phyloP scores from a whole-genome alignment of 2,113 vertebrate species.

The Melanerpes aurifrons region DNA sequence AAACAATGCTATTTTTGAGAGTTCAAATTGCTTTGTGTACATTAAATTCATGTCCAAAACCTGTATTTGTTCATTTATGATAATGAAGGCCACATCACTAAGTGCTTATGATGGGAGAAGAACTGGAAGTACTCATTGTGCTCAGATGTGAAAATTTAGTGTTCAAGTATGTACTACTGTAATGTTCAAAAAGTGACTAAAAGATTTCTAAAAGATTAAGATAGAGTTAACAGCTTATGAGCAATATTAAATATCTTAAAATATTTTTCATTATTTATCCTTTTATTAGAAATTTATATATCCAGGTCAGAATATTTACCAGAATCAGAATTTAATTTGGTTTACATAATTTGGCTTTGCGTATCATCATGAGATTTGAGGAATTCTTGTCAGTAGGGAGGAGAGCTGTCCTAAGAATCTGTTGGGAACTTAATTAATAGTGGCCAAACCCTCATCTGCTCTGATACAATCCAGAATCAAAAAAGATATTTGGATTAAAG shows the following conservation, averaged over 20 bases:
- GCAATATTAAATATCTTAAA: background rate
- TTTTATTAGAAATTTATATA: background rate
- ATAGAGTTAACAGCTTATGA: background rate
- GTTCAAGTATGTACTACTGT: background rate
- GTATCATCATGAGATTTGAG: background rate
- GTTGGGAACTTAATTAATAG: background rate
- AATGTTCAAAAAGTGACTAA: background rate
- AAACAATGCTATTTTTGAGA: background rate
- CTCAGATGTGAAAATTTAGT: background rate
- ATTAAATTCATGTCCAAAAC: background rate
- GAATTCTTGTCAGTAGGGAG: background rate
- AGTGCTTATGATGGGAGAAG: background rate
- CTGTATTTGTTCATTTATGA: background rate
- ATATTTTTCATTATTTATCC: background rate
- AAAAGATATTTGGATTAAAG: background rate
- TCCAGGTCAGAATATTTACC: background rate
- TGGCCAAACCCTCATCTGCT: background rate
- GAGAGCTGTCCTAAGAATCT: background rate
- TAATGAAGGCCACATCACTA: background rate
- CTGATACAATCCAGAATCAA: background rate
- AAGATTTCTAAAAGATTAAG: background rate
- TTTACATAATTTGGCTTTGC: background rate
- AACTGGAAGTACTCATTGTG: background rate
- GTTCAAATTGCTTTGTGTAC: background rate
- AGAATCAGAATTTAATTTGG: background rate